Base-by-base conservation (phyloP, 2,888 invertebrate species). In the Reticulitermes lucifugus region DNA sequence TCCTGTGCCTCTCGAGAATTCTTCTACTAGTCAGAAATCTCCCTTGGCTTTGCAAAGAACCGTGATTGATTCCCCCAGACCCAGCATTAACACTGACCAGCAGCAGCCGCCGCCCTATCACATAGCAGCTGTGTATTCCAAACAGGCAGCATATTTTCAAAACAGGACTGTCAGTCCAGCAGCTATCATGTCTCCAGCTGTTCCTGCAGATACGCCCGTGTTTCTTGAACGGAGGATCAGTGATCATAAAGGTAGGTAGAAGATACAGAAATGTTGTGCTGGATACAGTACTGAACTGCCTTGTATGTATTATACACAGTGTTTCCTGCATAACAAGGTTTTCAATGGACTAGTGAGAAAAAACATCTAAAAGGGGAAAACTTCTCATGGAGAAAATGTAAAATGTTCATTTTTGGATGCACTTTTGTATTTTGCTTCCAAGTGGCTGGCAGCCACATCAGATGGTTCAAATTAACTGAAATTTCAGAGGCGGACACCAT, bases 51-150 rank as follows among this genome's bases (percentile, higher is more conserved):
- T 60, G 35, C 60, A 29, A 41, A n/a, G 12, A 65, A 18, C n/a
- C 22, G 60, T 41, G 55, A 59, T 65, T 41, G 81, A 81, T 22
- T 77, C 77, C 41, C 21, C 41, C 21, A 35, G 46, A 77, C 22
- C 22, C 25, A 77, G 46, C 46, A 46, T 77, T 21, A 25, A 46
- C 6, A n/a, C 71, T 46, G 60, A 81, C 2, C 83, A 35, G 60
- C 84, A 84, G 41, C 86, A 88, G 60, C 96, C 96, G 25, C 96
- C 96, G 1, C 96, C 96, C 0, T 97, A 96, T 91, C 96, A 96
- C 89, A 95, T 96, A 89, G 96, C 96, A 51, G 96, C 96, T 43
- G 95, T 94, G 5, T 96, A 95, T 89, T 96, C 96, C 22, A 96
- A 96, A 92, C 96, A 96, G 89, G 95, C 95, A 87, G 93, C 94